Base-by-base conservation (phyloP, 2,797 vertebrate genomes). In the Florisuga fusca region DNA sequence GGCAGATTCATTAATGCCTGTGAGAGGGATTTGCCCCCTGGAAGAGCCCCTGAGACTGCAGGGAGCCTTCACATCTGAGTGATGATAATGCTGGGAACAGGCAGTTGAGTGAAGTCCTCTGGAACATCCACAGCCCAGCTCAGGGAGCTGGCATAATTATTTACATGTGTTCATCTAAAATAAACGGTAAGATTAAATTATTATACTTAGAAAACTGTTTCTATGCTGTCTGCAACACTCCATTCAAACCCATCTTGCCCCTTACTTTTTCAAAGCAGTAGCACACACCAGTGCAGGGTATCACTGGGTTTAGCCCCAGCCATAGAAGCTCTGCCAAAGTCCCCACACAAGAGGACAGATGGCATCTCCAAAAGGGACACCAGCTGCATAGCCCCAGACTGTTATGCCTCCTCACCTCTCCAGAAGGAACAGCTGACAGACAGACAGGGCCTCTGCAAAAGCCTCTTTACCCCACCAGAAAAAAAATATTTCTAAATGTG, bases 321-420 rank as follows among this genome's bases (percentile, higher is more conserved):
- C 33, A 7, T 2, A 15, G 15, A 34, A 55, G 26, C 41, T 18
- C 41, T 27, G 26, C n/a, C 3, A 1, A 81, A 59, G 25, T 17
- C 31, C 48, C 34, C 34, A 17, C 21, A 48, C 34, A 38, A 55
- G 66, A 34, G 51, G 29, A 15, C 64, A 67, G 25, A 11, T 12
- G 5, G 31, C 27, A 82, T 21, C 66, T 78, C 76, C 62, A 66
- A 38, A 43, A 74, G 14, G 36, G 23, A 17, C n/a, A 55, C 13
- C 4, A 1, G 1, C 50, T 71, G 43, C 1, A 1, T 1, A n/a
- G 22, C 29, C 55, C 34, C 54, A 54, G 2, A n/a, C 33, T 38
- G 21, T 7, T 4, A 1, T 7, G 17, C 43, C 58, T 25, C 33
- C 69, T 76, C 54, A 27, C 27, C 19, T 7, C 46, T 57, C 16